A percentile compares a stretch with the other conserved stretches of the same genome.
Evolutionary conservation across 1,140 invertebrate genomes (phyloP).

Genomic region (Ceratoteleas bidentatus): DNA sequence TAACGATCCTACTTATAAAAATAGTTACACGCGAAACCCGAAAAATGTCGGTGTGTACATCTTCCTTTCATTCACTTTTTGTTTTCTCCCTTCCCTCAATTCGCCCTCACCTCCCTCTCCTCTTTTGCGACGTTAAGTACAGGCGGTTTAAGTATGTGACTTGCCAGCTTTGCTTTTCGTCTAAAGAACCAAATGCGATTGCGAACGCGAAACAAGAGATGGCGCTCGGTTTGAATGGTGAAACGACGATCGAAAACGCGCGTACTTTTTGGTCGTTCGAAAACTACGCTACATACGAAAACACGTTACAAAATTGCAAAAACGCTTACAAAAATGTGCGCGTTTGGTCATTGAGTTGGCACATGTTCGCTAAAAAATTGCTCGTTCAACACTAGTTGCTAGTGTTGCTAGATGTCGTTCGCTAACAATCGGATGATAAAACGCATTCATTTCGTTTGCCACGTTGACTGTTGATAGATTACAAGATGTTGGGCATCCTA

Average conservation of each 20-base stretch:
- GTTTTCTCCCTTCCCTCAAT: neutral
- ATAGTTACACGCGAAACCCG: slow-evolving; percentile 72
- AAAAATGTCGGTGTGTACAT: slow-evolving; percentile 56
- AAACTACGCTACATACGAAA: slow-evolving; percentile 30
- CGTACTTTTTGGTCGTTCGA: slow-evolving; percentile 2
- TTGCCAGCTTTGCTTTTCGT: slow-evolving; percentile 19
- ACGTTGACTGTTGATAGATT: no score
- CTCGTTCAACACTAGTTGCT: slow-evolving; percentile 11
- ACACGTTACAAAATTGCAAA: slow-evolving; percentile 22
- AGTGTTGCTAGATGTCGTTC: no score
- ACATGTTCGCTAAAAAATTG: slow-evolving; percentile 33
- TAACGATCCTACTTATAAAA: slow-evolving; percentile 74
- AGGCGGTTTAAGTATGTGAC: slow-evolving; percentile 52
- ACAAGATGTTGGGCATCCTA: neutral
- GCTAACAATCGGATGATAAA: neutral
- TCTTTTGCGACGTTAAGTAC: slow-evolving; percentile 63
- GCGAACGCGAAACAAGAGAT: neutral
- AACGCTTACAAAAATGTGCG: slow-evolving; percentile 47
- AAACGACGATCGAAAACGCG: neutral
- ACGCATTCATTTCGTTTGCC: no score
- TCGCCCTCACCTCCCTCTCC: slow-evolving; percentile 12
- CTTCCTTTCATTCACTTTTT: neutral
- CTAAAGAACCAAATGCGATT: slow-evolving; percentile 21
- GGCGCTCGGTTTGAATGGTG: neutral
- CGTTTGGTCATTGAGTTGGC: slow-evolving; percentile 44